Conservation (phyloP, 2,888 invertebrate genomes). For the Drymonia ruficornis region DNA sequence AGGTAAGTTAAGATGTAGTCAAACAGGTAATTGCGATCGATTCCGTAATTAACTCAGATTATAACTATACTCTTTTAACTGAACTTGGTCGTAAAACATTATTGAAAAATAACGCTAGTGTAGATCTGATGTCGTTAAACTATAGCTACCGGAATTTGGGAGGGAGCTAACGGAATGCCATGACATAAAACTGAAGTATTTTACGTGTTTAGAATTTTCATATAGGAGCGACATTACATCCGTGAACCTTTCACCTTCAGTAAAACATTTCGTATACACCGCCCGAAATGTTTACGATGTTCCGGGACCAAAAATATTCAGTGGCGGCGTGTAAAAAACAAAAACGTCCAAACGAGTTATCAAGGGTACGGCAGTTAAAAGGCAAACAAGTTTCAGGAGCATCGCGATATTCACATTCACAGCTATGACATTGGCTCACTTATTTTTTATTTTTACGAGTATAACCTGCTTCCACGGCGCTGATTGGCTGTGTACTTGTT, state of each 20-base stretch:
- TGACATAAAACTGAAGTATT: not conserved
- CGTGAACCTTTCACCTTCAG: not conserved
- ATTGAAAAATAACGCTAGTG: too few species aligned
- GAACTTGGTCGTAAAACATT: too few species aligned
- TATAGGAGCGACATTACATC: not conserved
- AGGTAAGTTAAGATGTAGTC: not conserved
- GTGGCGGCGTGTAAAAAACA: not conserved
- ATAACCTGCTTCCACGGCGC: too few species aligned
- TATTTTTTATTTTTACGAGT: too few species aligned
- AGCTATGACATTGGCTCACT: not conserved
- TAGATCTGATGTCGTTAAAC: too few species aligned
- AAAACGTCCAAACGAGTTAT: constrained; percentile 1
- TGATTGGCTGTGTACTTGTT: too few species aligned
- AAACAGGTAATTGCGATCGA: not conserved
- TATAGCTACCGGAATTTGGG: not conserved
- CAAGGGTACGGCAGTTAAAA: constrained; percentile 4
- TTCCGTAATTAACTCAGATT: too few species aligned
- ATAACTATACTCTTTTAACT: too few species aligned
- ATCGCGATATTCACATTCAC: not conserved
- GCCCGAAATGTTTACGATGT: constrained; percentile 4
- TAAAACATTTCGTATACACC: constrained; percentile 2
- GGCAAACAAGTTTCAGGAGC: not conserved
- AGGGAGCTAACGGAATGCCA: not conserved
- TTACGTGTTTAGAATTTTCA: constrained; percentile 3
- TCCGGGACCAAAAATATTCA: not conserved